Conservation (phyloP, 2,113 vertebrate species). For the Actenoides lindsayi region DNA sequence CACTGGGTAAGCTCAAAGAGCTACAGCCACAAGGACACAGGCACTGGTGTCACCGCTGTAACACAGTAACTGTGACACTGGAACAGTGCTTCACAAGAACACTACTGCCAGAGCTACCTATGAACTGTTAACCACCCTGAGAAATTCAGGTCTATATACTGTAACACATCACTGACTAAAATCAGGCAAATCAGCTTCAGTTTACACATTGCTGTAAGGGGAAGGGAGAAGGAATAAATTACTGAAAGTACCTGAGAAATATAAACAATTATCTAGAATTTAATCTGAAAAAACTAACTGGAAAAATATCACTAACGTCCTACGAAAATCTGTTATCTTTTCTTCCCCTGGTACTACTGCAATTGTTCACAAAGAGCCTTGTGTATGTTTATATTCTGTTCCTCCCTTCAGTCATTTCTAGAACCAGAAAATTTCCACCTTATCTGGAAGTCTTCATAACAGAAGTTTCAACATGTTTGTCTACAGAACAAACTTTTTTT, state of each 20-base stretch:
- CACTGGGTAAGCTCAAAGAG: background rate
- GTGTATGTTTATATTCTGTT: background rate
- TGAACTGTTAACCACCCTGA: background rate
- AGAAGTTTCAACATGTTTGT: background rate
- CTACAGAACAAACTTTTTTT: background rate
- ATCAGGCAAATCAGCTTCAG: background rate
- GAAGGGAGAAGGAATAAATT: background rate
- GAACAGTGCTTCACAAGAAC: background rate
- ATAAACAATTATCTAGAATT: background rate
- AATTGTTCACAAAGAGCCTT: background rate
- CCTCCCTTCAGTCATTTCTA: background rate
- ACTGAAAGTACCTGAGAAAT: background rate
- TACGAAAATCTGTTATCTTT: background rate
- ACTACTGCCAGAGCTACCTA: background rate
- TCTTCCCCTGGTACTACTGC: background rate
- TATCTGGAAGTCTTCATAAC: background rate
- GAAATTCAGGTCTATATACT: background rate
- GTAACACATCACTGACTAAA: no score
- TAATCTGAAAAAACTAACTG: background rate
- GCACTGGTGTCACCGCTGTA: background rate
- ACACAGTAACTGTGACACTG: no score
- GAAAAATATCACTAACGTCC: background rate
- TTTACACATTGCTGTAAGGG: background rate
- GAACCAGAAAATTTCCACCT: background rate
- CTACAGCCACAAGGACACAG: background rate